These are phyloP conservation scores for Reticulitermes speratus DNA, from an alignment of 1,140 invertebrate species.

Conservation along the genomic window DNA sequence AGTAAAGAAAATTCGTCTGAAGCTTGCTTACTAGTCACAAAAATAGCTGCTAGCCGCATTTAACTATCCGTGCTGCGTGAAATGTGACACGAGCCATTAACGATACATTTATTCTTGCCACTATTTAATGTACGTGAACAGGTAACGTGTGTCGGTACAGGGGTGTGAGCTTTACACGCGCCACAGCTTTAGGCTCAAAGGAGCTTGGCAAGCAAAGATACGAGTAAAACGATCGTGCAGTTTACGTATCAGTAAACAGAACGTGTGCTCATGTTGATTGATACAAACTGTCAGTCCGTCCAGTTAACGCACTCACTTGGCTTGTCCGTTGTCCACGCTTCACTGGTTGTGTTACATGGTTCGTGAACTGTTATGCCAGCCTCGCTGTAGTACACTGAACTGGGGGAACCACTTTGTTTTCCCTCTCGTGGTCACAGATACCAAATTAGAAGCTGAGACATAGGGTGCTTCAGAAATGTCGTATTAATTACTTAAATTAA, in stretches of 20 bases:
- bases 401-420: background rate
- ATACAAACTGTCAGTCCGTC: background rate
- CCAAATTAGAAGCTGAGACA: background rate
- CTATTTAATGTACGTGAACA: background rate
- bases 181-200: background rate
- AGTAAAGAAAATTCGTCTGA: no score
- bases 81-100: background rate
- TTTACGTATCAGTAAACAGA: conserved; percentile 3
- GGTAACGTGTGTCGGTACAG: background rate
- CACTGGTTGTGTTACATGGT: background rate
- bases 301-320: background rate
- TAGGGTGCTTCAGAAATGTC: background rate
- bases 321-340: background rate
- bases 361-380: background rate
- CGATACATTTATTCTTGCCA: background rate
- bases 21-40: no score
- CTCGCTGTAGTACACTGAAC: background rate
- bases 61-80: background rate
- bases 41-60: no score
- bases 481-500: background rate
- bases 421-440: background rate
- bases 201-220: background rate
- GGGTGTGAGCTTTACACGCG: background rate
- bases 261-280: background rate
- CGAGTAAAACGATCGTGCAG: background rate